Conservation (phyloP, 2,888 invertebrate species). For the Tipula unca region DNA sequence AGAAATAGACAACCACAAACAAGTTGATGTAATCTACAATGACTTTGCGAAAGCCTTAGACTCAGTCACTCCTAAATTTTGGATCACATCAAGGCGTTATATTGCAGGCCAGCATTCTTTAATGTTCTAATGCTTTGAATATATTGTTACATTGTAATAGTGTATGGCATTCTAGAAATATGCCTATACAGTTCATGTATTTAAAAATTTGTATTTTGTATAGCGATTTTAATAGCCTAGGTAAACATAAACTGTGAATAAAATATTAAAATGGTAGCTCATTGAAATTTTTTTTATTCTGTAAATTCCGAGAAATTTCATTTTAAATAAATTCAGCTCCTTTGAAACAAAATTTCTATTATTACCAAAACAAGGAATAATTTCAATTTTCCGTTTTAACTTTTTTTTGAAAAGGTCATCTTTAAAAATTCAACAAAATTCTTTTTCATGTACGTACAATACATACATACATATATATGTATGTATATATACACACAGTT, state of each 20-base stretch:
- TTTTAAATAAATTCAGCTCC: background rate
- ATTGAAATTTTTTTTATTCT: background rate
- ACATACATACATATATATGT: background rate
- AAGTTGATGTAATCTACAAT: too few species aligned
- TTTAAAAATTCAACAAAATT: slow-evolving; percentile 8
- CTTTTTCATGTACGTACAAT: background rate
- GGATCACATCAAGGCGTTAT: too few species aligned
- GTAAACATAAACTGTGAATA: background rate
- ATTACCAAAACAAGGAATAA: background rate
- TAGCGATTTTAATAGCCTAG: background rate
- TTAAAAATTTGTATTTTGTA: background rate
- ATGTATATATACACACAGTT: background rate
- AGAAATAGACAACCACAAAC: too few species aligned
- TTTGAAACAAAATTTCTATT: background rate
- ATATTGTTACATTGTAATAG: too few species aligned
- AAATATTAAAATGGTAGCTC: background rate
- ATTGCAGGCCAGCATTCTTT: too few species aligned
- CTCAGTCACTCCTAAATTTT: too few species aligned
- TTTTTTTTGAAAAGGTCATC: background rate
- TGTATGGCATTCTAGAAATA: too few species aligned
- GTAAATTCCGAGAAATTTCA: background rate
- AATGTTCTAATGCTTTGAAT: too few species aligned
- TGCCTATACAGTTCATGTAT: background rate
- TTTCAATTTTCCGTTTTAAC: background rate
- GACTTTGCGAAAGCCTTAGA: too few species aligned